Evolutionary conservation across 1,140 invertebrate species (phyloP).

Genomic region (Listronotus oregonensis): DNA sequence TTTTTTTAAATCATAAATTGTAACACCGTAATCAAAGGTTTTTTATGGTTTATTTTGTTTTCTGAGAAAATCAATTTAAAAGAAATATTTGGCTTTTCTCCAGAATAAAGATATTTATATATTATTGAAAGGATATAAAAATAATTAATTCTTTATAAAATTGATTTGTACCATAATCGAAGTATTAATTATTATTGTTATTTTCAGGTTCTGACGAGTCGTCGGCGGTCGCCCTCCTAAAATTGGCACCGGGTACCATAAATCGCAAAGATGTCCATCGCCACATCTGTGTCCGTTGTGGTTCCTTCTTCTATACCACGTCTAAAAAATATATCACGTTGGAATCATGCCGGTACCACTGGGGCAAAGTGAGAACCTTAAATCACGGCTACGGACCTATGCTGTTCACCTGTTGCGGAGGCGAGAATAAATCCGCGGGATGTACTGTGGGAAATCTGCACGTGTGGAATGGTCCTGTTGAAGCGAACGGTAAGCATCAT

Average conservation of each 20-base stretch:
- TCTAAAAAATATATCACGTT: slow-evolving; percentile 69
- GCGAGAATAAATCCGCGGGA: slow-evolving; percentile 58
- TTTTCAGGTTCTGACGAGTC: slow-evolving; percentile 10
- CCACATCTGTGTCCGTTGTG: slow-evolving; percentile 75
- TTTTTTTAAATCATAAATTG: no score
- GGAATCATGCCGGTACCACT: slow-evolving; percentile 81
- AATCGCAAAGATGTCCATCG: slow-evolving; percentile 29
- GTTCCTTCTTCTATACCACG: slow-evolving; percentile 66
- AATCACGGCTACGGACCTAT: slow-evolving; percentile 17
- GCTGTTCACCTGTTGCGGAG: slow-evolving; percentile 61
- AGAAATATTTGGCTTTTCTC: no score
- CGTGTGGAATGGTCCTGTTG: slow-evolving; percentile 70
- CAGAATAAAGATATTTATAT: no score
- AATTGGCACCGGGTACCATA: slow-evolving; percentile 52
- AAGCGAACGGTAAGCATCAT: slow-evolving; percentile 19
- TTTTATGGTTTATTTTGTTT: no score
- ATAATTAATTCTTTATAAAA: background rate
- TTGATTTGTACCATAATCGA: background rate
- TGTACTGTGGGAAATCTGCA: slow-evolving; percentile 70
- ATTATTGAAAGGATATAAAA: slow-evolving; percentile 38
- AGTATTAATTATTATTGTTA: background rate
- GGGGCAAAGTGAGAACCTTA: slow-evolving; percentile 66
- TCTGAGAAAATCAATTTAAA: no score
- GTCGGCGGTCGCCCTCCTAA: background rate
- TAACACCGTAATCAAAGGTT: no score